Base-by-base conservation (phyloP, 2,888 invertebrate genomes). In the Ennomos fuscantarius region DNA sequence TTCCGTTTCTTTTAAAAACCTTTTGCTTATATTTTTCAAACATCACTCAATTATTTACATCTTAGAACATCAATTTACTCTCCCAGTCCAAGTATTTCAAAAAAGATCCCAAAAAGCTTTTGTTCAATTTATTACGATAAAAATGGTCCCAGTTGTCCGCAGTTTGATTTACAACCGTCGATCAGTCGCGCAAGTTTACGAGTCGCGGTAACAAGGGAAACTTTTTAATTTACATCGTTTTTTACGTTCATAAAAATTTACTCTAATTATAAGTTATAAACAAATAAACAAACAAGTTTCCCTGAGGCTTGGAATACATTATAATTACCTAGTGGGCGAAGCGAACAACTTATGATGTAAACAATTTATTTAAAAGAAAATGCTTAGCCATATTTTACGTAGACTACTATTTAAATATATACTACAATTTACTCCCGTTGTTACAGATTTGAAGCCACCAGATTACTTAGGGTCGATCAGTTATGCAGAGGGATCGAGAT, bases 171-270 rank as follows among this genome's bases (percentile, higher is more conserved):
- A 57, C 47, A 12, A 15, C 43, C 31, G 8, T 9, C 43, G 57
- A 52, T 52, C 57, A 44, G 48, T 52, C 52, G 35, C 13, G 12
- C n/a, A 43, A 41, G 45, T 40, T 56, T 50, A 36, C 9, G 32
- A 50, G 9, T 44, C 6, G 50, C 34, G 44, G 50, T 42, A 56
- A 50, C 45, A 56, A 46, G 32, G 9, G 24, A 1, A 46, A 56
- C 50, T 56, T 56, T 24, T 56, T 56, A 55, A 55, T 50, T 55
- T 49, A 44, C 41, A 11, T 40, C 46, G 31, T 34, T 50, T 50
- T 36, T 55, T 55, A 48, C 39, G n/a, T 24, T 34, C 31, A 12
- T 43, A 31, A 55, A 55, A 44, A 49, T 39, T 24, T 11, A 36
- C 36, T 33, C 12, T 42, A n/a, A 43, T 43, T 55, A 42, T 12